These are phyloP conservation scores for Prorops nasuta DNA, from an alignment of 1,140 invertebrate species.

Conservation along the genomic window DNA sequence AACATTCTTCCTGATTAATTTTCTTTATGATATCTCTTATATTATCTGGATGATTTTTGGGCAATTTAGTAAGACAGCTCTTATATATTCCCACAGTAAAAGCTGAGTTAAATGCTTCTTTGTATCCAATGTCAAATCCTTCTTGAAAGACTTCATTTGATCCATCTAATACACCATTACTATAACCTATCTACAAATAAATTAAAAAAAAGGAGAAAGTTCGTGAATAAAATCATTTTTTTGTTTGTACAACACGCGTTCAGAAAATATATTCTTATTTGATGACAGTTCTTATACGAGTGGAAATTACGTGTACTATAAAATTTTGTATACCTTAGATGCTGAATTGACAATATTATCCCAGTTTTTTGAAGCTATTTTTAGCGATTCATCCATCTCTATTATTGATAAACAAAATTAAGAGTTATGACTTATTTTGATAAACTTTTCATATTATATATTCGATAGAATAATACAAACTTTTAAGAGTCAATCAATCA, in stretches of 20 bases:
- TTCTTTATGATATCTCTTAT: slow-evolving; percentile 33
- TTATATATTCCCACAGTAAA: slow-evolving; percentile 56
- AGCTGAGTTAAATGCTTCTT: slow-evolving; percentile 55
- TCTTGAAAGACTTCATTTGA: slow-evolving; percentile 56
- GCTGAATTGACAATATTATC: slow-evolving; percentile 35
- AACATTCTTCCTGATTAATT: slow-evolving; percentile 40
- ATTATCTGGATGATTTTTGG: slow-evolving; percentile 31
- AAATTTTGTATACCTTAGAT: slow-evolving; percentile 30
- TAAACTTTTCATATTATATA: slow-evolving; percentile 11
- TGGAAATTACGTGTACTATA: no score
- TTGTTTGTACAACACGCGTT: no score
- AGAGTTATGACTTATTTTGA: neutral
- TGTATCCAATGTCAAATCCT: slow-evolving; percentile 61
- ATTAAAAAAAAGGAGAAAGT: slow-evolving; percentile 34
- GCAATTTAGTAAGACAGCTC: slow-evolving; percentile 28
- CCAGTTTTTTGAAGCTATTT: slow-evolving; percentile 42
- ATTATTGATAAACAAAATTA: neutral
- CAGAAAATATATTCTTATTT: no score
- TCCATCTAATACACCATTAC: slow-evolving; percentile 59
- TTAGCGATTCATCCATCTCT: slow-evolving; percentile 32
- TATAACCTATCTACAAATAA: slow-evolving; percentile 55
- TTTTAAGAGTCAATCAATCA: no score
- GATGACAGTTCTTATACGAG: no score
- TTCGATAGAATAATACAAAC: no score
- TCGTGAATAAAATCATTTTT: slow-evolving; percentile 19